phyloP scores from a whole-genome alignment of 2,888 invertebrate genomes.

The Panorpa germanica region DNA sequence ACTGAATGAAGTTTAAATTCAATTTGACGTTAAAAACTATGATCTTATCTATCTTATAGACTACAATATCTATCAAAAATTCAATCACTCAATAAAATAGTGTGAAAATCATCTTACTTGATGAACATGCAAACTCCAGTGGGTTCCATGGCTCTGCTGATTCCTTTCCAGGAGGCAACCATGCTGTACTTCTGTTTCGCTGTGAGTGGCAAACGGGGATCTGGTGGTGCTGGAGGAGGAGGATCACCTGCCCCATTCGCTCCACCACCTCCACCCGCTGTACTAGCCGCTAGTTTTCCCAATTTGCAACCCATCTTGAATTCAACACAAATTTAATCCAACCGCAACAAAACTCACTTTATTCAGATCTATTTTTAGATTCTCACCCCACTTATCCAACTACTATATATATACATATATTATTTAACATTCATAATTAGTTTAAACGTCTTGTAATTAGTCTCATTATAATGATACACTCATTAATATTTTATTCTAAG shows the following conservation, averaged over 20 bases:
- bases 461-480: no score
- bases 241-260: slow-evolving; percentile 33
- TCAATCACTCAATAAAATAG: background rate
- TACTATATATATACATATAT: no score
- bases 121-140: slow-evolving; percentile 84
- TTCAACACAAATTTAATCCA: slow-evolving; percentile 7
- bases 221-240: slow-evolving; percentile 46
- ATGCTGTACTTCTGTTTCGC: slow-evolving; percentile 77
- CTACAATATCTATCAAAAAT: background rate
- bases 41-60: no score
- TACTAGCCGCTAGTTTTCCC: slow-evolving; percentile 46
- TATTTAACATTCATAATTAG: no score
- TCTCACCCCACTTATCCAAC: no score
- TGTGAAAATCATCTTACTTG: slow-evolving; percentile 44
- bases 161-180: slow-evolving; percentile 82
- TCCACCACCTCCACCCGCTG: slow-evolving; percentile 24
- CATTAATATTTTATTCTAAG: no score
- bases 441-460: no score
- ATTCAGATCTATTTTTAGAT: no score
- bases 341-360: slow-evolving; percentile 7
- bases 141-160: slow-evolving; percentile 71
- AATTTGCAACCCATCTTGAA: slow-evolving; percentile 58
- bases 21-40: no score
- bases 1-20: no score
- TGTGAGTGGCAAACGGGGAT: slow-evolving; percentile 63